Conservation (phyloP, 2,888 invertebrate genomes). For the Antitype chi region DNA sequence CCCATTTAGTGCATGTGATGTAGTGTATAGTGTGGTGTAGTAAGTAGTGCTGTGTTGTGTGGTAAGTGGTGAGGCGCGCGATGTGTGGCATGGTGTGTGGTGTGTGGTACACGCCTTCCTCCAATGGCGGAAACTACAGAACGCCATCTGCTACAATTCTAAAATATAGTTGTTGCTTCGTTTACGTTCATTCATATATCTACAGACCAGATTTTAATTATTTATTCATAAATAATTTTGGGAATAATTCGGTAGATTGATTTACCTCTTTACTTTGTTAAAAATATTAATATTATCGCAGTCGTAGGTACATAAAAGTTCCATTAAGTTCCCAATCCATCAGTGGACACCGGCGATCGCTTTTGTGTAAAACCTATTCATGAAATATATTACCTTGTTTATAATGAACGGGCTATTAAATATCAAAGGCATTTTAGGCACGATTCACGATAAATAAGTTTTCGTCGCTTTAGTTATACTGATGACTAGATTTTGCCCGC, state of each 20-base stretch:
- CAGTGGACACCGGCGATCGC: slow-evolving; percentile 31
- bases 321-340: slow-evolving; percentile 52
- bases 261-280: background rate
- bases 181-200: background rate
- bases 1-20: too few relatives aligned
- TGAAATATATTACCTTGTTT: slow-evolving; percentile 28
- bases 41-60: too few relatives aligned
- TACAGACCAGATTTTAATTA: background rate
- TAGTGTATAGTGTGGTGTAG: too few relatives aligned
- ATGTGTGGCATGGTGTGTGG: too few relatives aligned
- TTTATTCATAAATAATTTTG: background rate
- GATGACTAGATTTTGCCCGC: too few relatives aligned
- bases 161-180: background rate
- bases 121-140: background rate
- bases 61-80: too few relatives aligned
- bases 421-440: slow-evolving; percentile 23
- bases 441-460: slow-evolving; percentile 1
- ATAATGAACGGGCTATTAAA: slow-evolving; percentile 26
- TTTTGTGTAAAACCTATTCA: slow-evolving; percentile 45
- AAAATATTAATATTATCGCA: background rate
- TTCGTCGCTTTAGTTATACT: background rate
- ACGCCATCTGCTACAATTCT: background rate
- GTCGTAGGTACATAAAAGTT: slow-evolving; percentile 29
- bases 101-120: background rate
- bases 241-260: background rate